These are phyloP conservation scores for Desmodus rotundus DNA, from an alignment of 2,113 vertebrate genomes.

Conservation along the genomic window DNA sequence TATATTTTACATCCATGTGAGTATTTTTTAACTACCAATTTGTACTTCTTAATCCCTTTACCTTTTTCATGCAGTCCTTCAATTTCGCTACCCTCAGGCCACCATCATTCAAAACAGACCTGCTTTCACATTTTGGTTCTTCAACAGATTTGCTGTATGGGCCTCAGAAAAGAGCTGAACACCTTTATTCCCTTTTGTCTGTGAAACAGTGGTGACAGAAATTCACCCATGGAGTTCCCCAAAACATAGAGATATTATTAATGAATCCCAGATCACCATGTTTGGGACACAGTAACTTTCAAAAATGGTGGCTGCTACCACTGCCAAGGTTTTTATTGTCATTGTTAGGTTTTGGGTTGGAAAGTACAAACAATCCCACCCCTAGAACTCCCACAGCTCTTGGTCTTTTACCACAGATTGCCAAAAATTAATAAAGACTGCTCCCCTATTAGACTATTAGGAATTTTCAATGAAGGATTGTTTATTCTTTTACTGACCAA, in stretches of 20 bases:
- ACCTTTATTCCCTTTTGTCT: background rate
- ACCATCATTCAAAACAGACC: background rate
- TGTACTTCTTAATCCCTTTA: background rate
- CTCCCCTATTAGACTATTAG: background rate
- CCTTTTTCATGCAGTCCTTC: background rate
- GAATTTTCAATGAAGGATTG: background rate
- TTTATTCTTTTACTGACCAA: background rate
- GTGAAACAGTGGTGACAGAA: background rate
- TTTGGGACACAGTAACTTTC: background rate
- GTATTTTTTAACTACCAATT: background rate
- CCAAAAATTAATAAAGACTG: background rate
- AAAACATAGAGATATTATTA: background rate
- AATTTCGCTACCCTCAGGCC: background rate
- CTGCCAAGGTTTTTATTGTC: background rate
- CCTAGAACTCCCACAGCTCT: background rate
- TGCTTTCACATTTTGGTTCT: background rate
- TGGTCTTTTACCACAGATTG: background rate
- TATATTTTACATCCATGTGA: background rate
- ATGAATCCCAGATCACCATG: background rate
- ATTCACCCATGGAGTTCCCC: background rate
- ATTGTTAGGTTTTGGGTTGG: background rate
- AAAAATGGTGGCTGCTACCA: background rate
- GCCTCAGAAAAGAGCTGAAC: background rate
- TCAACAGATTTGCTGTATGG: background rate
- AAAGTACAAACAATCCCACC: background rate